These are phyloP conservation scores for Cotesia congregata DNA, from an alignment of 2,888 invertebrate species.

Conservation along the genomic window DNA sequence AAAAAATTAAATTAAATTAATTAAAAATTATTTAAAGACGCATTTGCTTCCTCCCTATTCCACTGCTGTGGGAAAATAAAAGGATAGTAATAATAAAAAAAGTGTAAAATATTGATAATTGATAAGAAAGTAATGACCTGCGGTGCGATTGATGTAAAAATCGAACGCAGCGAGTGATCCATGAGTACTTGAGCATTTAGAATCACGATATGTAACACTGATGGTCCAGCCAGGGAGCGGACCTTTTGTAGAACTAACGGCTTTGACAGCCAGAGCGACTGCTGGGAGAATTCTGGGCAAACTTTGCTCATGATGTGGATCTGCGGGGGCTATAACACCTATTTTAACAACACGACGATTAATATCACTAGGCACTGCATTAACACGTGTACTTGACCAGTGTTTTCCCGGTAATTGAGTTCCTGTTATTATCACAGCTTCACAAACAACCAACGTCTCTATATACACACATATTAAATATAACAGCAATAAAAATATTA, in stretches of 20 bases:
- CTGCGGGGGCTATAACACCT: slow-evolving; percentile 77
- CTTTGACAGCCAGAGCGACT: slow-evolving; percentile 78
- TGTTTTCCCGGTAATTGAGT: slow-evolving; percentile 36
- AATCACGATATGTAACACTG: slow-evolving; percentile 79
- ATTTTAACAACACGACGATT: slow-evolving; percentile 72
- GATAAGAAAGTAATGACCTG: slow-evolving; percentile 72
- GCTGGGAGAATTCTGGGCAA: slow-evolving; percentile 79
- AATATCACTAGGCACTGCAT: slow-evolving; percentile 52
- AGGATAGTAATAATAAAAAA: too few relatives aligned
- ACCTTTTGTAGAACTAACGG: slow-evolving; percentile 75
- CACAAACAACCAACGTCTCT: slow-evolving; percentile 6
- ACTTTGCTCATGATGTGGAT: slow-evolving; percentile 76
- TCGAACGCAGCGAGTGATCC: slow-evolving; percentile 86
- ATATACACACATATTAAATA: not conserved
- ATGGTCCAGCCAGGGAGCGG: slow-evolving; percentile 80
- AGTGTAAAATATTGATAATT: too few relatives aligned
- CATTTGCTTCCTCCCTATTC: not conserved
- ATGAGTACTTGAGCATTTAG: slow-evolving; percentile 82
- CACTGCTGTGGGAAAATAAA: too few relatives aligned
- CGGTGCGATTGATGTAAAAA: slow-evolving; percentile 78
- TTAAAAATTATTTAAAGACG: too few relatives aligned
- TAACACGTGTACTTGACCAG: not conserved
- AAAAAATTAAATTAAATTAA: too few relatives aligned
- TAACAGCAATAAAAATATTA: slow-evolving; percentile 10
- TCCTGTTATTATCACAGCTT: slow-evolving; percentile 20